phyloP scores from a whole-genome alignment of 2,888 invertebrate species.

The Blera fallax region DNA sequence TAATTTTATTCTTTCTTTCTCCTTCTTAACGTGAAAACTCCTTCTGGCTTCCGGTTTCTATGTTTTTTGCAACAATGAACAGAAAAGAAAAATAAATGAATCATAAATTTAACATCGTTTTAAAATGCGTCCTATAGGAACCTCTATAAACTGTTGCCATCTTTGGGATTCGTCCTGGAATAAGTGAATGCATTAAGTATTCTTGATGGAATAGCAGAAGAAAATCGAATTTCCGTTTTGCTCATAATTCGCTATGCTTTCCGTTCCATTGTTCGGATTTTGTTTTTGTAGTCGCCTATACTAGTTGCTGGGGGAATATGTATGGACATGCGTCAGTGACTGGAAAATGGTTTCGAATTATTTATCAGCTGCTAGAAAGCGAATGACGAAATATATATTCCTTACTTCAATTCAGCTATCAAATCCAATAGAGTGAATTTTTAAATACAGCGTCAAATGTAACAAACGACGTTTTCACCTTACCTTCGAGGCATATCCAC shows the following conservation, averaged over 20 bases:
- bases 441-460: not conserved
- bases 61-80: not conserved
- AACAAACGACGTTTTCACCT: not conserved
- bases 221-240: conserved; percentile 12
- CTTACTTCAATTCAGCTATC: not conserved
- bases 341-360: not conserved
- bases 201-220: not conserved
- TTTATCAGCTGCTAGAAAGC: not conserved
- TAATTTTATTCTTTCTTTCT: not conserved
- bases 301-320: not conserved
- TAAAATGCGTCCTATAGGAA: not conserved
- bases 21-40: not conserved
- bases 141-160: not conserved
- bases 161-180: not conserved
- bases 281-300: no score
- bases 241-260: not conserved
- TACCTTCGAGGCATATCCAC: not conserved
- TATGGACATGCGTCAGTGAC: not conserved
- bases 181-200: not conserved
- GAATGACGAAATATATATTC: not conserved
- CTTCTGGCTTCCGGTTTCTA: not conserved
- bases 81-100: not conserved
- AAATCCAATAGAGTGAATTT: not conserved
- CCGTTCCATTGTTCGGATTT: not conserved
- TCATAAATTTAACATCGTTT: not conserved